Conservation (phyloP, 2,888 invertebrate genomes). For the Luperina testacea region DNA sequence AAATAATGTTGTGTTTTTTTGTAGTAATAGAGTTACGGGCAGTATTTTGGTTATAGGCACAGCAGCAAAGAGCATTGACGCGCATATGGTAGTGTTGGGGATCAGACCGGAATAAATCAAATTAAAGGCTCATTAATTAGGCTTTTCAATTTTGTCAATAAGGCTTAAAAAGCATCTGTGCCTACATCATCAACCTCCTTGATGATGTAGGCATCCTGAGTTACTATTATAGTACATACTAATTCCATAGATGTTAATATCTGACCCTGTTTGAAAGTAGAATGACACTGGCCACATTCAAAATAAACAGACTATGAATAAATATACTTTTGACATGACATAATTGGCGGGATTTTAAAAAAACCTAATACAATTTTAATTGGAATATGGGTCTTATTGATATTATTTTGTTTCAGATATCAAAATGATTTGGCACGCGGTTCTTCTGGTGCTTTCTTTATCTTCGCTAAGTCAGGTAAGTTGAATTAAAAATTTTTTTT, state of each 20-base stretch:
- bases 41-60: neutral
- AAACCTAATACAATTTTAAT: neutral
- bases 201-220: neutral
- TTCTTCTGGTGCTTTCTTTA: constrained; percentile 39
- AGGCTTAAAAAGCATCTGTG: neutral
- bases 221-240: neutral
- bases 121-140: neutral
- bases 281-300: constrained; percentile 3
- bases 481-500: neutral
- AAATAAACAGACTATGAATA: neutral
- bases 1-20: neutral
- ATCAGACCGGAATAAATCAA: neutral
- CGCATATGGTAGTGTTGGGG: neutral
- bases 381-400: neutral
- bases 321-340: neutral
- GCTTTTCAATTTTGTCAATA: neutral
- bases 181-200: too few species aligned
- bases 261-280: neutral
- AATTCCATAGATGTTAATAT: neutral
- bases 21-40: neutral
- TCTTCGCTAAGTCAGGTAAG: constrained; percentile 50
- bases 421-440: constrained; percentile 56
- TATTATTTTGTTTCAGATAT: constrained; percentile 53
- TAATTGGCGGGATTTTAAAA: neutral
- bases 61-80: neutral